Conservation (phyloP, 1,140 invertebrate species). For the Lutraria rhynchaena region DNA sequence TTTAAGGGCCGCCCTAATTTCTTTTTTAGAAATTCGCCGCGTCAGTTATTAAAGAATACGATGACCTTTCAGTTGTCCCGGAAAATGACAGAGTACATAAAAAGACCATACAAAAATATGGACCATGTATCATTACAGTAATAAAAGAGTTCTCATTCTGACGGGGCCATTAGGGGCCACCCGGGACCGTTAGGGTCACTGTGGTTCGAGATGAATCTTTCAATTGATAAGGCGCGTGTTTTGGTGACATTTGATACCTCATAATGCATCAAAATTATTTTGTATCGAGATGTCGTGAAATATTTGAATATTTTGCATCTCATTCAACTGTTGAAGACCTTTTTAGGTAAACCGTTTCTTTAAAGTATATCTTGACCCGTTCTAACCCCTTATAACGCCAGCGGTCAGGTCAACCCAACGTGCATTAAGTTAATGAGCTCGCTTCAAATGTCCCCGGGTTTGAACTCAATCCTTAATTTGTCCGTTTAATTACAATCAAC, state of each 20-base stretch:
- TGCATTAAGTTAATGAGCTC: not conserved
- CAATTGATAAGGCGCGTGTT: constrained; percentile 3
- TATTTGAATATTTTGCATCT: too few species aligned
- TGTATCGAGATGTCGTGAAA: too few species aligned
- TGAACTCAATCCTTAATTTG: not conserved
- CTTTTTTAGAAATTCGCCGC: constrained; percentile 16
- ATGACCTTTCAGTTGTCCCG: constrained; percentile 2
- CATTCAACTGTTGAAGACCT: too few species aligned
- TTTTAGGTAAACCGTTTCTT: too few species aligned
- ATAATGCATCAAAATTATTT: too few species aligned
- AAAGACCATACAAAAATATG: constrained; percentile 9
- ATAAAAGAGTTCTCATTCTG: constrained; percentile 12
- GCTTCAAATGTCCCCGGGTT: not conserved
- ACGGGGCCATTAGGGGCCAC: constrained; percentile 8
- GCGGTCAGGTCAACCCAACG: constrained; percentile 15
- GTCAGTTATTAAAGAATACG: constrained; percentile 19
- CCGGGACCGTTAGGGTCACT: constrained; percentile 4
- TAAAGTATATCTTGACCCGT: not conserved
- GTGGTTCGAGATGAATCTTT: not conserved
- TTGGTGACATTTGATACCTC: not conserved
- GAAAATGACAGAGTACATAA: constrained; percentile 26
- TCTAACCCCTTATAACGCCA: not conserved
- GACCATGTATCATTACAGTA: constrained; percentile 2
- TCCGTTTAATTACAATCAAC: constrained; percentile 13
- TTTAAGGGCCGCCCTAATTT: constrained; percentile 26